Evolutionary conservation across 2,797 vertebrate species (phyloP), one percentile per base, ranked within the genome.

Genomic region (Pseudochaenichthys georgianus): DNA sequence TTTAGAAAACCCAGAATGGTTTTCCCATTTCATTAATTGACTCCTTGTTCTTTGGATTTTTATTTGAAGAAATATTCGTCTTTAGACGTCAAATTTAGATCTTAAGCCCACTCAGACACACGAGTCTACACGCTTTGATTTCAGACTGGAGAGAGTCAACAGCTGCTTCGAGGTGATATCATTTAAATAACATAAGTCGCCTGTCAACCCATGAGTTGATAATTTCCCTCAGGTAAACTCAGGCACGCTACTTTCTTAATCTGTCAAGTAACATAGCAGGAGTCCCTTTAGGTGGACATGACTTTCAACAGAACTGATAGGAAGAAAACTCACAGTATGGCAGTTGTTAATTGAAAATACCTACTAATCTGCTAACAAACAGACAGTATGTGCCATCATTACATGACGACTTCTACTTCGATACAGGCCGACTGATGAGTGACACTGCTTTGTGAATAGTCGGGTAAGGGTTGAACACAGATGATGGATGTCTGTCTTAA

Each of bases 151-250:
- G 70, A 75, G 79, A 88, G 78, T 77, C 80, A 87, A 78, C 82
- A 86, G 83, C 87, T 92, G 92, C 80, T 78, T n/a, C 67, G 78
- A 87, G 86, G 84, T 87, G 92, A 94, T 92, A 93, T 75, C 80
- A 88, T 91, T 91, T 82, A 89, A 86, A 84, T 63, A 67, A 77
- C 85, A 70, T 64, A 80, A 85, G 73, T 89, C 76, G 74, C 77
- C 89, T 82, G 86, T 90, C 91, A 88, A 84, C 83, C 88, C 84
- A 63, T 69, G 77, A 88, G 68, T 76, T 86, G 75, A 88, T 91
- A 73, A 93, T 93, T 92, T 92, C 86, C 89, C 90, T 69, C 85
- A 92, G 90, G 91, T 92, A 87, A 87, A 86, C 50, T 82, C 54
- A 28, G 73, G 73, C 53, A 7, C 69, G 55, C 75, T 71, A 69